Evolutionary conservation across 2,113 vertebrate genomes (phyloP).

Genomic region (Cettia cetti): DNA sequence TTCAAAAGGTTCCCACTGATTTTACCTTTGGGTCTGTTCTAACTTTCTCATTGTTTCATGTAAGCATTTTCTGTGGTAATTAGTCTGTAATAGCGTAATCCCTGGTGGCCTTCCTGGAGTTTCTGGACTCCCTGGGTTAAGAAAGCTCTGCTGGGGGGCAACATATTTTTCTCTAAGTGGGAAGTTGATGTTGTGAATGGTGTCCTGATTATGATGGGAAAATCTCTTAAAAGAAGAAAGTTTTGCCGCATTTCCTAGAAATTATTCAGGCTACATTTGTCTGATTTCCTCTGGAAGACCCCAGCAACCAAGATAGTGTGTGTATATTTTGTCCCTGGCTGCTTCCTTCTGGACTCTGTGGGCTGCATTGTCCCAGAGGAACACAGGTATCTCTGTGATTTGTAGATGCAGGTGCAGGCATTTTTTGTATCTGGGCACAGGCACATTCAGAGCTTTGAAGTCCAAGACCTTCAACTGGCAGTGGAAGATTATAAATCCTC

Average conservation of each 20-base stretch:
- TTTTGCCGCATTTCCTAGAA: slow-evolving; percentile 23
- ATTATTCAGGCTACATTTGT: neutral
- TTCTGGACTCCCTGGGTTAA: neutral
- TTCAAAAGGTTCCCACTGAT: slow-evolving; percentile 21
- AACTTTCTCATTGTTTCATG: neutral
- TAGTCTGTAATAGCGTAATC: slow-evolving; percentile 24
- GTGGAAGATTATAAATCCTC: neutral
- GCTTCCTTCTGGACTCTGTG: neutral
- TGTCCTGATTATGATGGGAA: neutral
- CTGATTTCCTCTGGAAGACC: slow-evolving; percentile 9
- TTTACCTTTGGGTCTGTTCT: slow-evolving; percentile 45
- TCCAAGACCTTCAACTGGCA: neutral
- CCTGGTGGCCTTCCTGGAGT: neutral
- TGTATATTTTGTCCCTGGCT: neutral
- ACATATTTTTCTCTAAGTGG: neutral
- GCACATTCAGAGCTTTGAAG: neutral
- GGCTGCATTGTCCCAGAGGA: neutral
- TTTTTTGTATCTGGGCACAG: neutral
- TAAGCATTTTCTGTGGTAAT: slow-evolving; percentile 38
- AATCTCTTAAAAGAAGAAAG: neutral
- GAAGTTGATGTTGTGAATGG: neutral
- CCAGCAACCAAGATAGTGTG: neutral
- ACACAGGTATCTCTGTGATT: neutral
- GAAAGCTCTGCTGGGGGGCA: slow-evolving; percentile 26
- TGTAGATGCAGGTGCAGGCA: neutral